Conservation (phyloP, 1,140 invertebrate genomes). For the Galleria mellonella region DNA sequence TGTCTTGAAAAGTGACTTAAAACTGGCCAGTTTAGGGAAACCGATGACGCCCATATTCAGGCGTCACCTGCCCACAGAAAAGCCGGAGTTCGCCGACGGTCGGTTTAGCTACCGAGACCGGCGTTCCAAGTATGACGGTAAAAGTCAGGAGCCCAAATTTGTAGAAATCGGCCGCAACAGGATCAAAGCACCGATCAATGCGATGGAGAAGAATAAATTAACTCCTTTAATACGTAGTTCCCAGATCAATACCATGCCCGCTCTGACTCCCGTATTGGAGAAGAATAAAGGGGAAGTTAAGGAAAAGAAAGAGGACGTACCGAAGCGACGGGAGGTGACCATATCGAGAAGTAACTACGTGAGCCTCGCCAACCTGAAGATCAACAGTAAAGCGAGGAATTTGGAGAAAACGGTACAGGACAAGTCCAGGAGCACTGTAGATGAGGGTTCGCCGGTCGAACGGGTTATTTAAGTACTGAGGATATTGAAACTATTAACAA, state of each 20-base stretch:
- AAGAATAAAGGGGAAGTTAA: neutral
- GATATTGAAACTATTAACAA: too few species aligned
- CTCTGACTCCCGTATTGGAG: conserved; percentile 7
- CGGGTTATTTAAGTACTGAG: too few species aligned
- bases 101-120: conserved; percentile 62
- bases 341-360: conserved; percentile 68
- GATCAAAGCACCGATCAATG: conserved; percentile 23
- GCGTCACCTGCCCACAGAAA: conserved; percentile 36
- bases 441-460: too few species aligned
- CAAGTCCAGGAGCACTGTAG: too few species aligned
- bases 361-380: conserved; percentile 63
- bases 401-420: too few species aligned
- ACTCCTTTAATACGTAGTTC: conserved; percentile 19
- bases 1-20: conserved; percentile 47
- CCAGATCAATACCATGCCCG: conserved; percentile 14
- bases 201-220: conserved; percentile 24
- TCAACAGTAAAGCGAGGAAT: conserved; percentile 25
- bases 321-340: conserved; percentile 32
- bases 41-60: conserved; percentile 67
- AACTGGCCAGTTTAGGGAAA: conserved; percentile 55
- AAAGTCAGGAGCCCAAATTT: conserved; percentile 32
- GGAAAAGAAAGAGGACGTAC: conserved; percentile 22
- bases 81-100: conserved; percentile 43
- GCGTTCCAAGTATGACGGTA: conserved; percentile 20
- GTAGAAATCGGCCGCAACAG: conserved; percentile 32